Evolutionary conservation across 2,888 invertebrate genomes (phyloP), one percentile per base, ranked within the genome.

Genomic region (Agrypnus murinus): DNA sequence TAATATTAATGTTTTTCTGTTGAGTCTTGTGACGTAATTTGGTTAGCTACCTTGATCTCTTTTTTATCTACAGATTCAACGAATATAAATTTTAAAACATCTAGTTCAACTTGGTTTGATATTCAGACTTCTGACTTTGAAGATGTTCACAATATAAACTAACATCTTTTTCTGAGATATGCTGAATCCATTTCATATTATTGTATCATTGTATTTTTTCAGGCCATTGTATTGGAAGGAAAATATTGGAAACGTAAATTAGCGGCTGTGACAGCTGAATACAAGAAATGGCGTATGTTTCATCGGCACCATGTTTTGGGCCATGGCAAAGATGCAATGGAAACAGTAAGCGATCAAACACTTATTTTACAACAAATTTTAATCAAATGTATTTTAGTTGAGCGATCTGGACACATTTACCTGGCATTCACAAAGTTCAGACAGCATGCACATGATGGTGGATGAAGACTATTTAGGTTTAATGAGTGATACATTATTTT

Each of bases 181-280:
- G n/a, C n/a, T n/a, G n/a, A n/a, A n/a, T n/a, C n/a, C n/a, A n/a
- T n/a, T n/a, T n/a, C n/a, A n/a, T n/a, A n/a, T n/a, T n/a, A n/a
- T n/a, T n/a, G n/a, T n/a, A n/a, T n/a, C n/a, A n/a, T 25, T 25
- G 5, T 25, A 25, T 25, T 3, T 25, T 83, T 87, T 80, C 86
- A 98, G 98, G 96, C 98, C 80, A 95, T 97, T 73, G 96, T 99
- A 76, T 89, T 99, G 84, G 99, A 99, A 89, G 99, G 99, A 68
- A 99, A 99, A 89, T 99, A 99, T 87, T 99, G 99, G 99, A 99
- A 99, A 88, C 89, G 99, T 81, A 93, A 97, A 86, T 90, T 97
- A 77, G 95, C 96, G 78, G 98, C 98, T 46, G 97, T 99, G 59
- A 96, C 96, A 81, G 97, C 98, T 73, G 99, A 99, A 88, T 99